Evolutionary conservation across 2,113 vertebrate species (phyloP), one percentile per base, ranked within the genome.

Genomic region (Ammospiza caudacuta): DNA sequence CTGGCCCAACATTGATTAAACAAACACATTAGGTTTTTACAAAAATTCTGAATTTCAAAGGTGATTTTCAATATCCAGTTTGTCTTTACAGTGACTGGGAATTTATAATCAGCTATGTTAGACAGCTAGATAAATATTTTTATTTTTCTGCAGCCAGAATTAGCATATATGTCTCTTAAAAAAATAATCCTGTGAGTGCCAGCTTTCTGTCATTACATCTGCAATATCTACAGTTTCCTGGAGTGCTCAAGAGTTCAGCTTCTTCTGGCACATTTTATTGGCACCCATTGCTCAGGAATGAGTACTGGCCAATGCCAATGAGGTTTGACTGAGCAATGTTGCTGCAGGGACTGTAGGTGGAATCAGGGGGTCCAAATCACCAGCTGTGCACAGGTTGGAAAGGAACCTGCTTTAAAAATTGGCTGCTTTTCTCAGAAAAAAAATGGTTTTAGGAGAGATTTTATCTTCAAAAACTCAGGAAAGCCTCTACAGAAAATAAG

Each of bases 401-500:
- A 58, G 7, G 24, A 91, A 75, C 13, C 29, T 55, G 21, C 63
- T 72, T 74, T 54, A 43, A 87, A 87, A 94, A 69, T 78, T 41
- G 44, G 7, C 37, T 66, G 2, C 3, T 86, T 83, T 80, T 77
- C 55, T 62, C 52, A 77, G 63, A 83, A 35, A 76, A 62, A 64
- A 66, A 68, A 77, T 9, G 4, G 11, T 21, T 92, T 27, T 27
- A 27, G 25, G 49, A 55, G 46, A 52, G 19, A 66, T 90, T 94
- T 92, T 44, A 37, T 69, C 75, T 78, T 57, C 29, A 20, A 5
- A 11, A 47, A 70, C 58, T 83, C 13, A 47, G 68, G 55, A 83
- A 95, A 95, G 59, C 39, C 66, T 9, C 74, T 77, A 57, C 15
- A 89, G 88, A 92, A 91, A 83, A 73, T 31, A 90, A 86, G 55